A percentile compares a stretch with the other conserved stretches of the same genome.
Conservation (phyloP, 2,113 vertebrate species). For the Apeltes quadracus region DNA sequence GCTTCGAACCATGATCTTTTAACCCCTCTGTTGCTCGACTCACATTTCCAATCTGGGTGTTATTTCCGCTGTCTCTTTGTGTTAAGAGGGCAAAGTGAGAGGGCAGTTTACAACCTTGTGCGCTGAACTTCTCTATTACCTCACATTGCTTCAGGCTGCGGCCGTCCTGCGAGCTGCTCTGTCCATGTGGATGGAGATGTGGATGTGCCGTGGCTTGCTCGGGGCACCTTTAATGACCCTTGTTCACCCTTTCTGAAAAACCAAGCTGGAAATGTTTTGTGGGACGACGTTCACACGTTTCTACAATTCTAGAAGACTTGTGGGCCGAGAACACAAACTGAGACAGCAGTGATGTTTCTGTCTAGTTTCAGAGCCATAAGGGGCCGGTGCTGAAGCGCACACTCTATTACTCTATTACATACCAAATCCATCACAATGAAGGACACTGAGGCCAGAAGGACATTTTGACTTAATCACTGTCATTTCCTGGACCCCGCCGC, state of each 20-base stretch:
- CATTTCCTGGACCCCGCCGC: constrained; percentile 67
- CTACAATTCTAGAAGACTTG: not conserved
- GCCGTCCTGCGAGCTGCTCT: constrained; percentile 43
- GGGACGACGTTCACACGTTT: not conserved
- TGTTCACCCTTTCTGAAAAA: constrained; percentile 27
- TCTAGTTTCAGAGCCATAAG: not conserved
- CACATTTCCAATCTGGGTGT: constrained; percentile 48
- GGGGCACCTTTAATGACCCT: constrained; percentile 54
- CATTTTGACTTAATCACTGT: constrained; percentile 66
- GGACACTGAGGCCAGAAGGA: constrained; percentile 52
- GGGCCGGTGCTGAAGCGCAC: constrained; percentile 1
- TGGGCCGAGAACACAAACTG: not conserved
- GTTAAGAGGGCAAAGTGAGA: constrained; percentile 48
- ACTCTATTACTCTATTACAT: constrained; percentile 51
- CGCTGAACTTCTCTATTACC: constrained; percentile 42
- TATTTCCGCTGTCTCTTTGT: constrained; percentile 13
- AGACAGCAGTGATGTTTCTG: not conserved
- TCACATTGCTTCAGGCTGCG: constrained; percentile 57
- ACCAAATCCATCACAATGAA: constrained; percentile 65
- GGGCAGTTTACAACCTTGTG: constrained; percentile 65
- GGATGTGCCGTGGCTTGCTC: constrained; percentile 68
- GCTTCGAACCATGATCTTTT: not conserved
- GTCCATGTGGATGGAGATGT: no score
- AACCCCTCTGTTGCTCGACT: not conserved
- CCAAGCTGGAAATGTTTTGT: constrained; percentile 21